These are phyloP conservation scores for Apus apus DNA, from an alignment of 2,113 vertebrate species.

Conservation along the genomic window DNA sequence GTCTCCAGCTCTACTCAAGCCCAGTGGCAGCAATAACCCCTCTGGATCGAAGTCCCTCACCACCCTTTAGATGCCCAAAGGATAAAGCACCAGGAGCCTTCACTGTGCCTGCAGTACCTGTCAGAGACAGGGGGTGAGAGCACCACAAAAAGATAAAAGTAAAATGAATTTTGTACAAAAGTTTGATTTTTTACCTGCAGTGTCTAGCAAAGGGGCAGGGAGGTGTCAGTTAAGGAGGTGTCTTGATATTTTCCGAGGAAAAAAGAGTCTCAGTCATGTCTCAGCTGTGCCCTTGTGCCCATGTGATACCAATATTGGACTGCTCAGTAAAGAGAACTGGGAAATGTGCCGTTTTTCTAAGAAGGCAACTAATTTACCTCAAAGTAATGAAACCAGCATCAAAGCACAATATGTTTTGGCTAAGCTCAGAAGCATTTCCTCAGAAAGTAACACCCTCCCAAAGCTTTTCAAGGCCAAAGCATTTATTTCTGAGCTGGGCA, in stretches of 20 bases:
- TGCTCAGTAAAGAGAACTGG: neutral
- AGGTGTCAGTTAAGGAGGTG: neutral
- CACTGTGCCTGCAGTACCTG: rapidly evolving
- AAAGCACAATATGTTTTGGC: neutral
- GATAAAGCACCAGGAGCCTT: neutral
- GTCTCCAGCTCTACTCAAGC: neutral
- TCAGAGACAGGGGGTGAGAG: neutral
- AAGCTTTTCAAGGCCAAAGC: neutral
- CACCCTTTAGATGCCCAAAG: neutral
- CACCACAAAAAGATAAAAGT: neutral
- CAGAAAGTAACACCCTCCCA: neutral
- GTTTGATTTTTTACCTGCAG: neutral
- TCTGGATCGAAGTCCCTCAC: neutral
- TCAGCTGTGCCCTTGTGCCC: neutral
- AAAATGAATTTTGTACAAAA: neutral
- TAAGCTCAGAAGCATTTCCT: constrained; percentile 2
- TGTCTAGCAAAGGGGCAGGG: neutral
- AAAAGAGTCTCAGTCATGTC: neutral
- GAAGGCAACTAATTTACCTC: neutral
- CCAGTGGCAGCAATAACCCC: neutral
- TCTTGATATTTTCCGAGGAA: neutral
- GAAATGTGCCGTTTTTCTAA: neutral
- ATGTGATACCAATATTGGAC: neutral
- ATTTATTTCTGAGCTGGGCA: neutral
- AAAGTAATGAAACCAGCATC: neutral